Percentiles rank a stretch among this genome's conserved stretches.
These are phyloP conservation scores for Drosophila malerkotliana DNA, from an alignment of 1,140 invertebrate genomes.

Conservation along the genomic window DNA sequence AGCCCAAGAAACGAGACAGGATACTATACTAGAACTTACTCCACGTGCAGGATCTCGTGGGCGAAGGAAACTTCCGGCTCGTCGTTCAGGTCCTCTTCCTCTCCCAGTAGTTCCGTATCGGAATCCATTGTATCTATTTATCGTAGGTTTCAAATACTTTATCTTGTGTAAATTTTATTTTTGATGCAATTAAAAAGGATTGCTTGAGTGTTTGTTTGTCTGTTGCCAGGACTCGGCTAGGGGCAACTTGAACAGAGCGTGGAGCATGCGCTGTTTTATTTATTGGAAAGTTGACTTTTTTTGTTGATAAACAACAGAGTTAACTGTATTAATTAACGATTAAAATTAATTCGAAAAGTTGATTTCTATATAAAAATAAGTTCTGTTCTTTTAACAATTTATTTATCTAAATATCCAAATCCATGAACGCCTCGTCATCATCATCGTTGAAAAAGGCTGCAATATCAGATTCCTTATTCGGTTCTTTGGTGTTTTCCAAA, in stretches of 20 bases:
- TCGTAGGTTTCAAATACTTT: constrained; percentile 14
- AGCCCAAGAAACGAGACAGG: not conserved
- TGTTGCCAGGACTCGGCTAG: constrained; percentile 49
- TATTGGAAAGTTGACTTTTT: not conserved
- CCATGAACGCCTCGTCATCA: constrained; percentile 74
- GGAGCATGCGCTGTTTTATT: constrained; percentile 48
- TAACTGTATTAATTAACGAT: not conserved
- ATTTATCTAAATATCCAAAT: constrained; percentile 57
- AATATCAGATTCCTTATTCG: constrained; percentile 38
- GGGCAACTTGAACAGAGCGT: not conserved
- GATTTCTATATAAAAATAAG: too few species aligned
- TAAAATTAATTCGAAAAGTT: too few species aligned
- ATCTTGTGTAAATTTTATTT: constrained; percentile 36
- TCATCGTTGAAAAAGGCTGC: constrained; percentile 73
- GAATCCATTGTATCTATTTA: constrained; percentile 42
- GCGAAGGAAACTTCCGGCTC: constrained; percentile 49
- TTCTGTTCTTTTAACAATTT: not conserved
- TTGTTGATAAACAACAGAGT: not conserved
- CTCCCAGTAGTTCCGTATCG: constrained; percentile 25
- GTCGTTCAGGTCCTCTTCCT: constrained; percentile 45
- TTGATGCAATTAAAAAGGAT: constrained; percentile 55
- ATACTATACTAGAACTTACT: constrained; percentile 29
- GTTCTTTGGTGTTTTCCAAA: not conserved
- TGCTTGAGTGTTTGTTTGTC: constrained; percentile 40
- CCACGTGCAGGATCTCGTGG: constrained; percentile 55